phyloP scores from a whole-genome alignment of 2,113 vertebrate species.

The Onychostruthus taczanowskii region DNA sequence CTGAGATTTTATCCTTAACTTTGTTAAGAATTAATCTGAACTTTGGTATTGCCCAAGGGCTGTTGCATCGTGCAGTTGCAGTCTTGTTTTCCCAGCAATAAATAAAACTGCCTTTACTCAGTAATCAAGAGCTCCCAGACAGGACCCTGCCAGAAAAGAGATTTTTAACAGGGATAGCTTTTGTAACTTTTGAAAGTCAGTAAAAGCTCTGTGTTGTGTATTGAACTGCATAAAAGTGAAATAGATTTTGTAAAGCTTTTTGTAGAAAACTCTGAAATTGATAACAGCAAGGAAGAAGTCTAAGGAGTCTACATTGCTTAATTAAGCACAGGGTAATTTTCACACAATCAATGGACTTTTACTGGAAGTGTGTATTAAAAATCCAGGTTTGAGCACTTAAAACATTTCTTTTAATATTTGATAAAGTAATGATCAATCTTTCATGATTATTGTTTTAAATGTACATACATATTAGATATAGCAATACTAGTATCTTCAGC shows the following conservation, averaged over 20 bases:
- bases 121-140: not conserved
- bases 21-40: not conserved
- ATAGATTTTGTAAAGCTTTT: not conserved
- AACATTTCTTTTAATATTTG: constrained; percentile 8
- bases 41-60: not conserved
- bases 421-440: constrained; percentile 24
- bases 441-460: not conserved
- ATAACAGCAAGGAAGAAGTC: not conserved
- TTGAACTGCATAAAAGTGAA: not conserved
- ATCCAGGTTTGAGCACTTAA: not conserved
- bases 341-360: constrained; percentile 19
- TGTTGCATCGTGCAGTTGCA: not conserved
- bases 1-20: not conserved
- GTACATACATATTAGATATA: not conserved
- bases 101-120: not conserved
- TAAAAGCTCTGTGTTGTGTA: not conserved
- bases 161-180: not conserved
- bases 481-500: not conserved
- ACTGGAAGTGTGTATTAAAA: constrained; percentile 4
- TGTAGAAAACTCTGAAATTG: not conserved
- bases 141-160: not conserved
- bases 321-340: not conserved
- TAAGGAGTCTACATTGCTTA: not conserved
- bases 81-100: not conserved
- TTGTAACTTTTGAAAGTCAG: not conserved